Conservation (phyloP, 2,797 vertebrate genomes). For the Catamblyrhynchus diadema region DNA sequence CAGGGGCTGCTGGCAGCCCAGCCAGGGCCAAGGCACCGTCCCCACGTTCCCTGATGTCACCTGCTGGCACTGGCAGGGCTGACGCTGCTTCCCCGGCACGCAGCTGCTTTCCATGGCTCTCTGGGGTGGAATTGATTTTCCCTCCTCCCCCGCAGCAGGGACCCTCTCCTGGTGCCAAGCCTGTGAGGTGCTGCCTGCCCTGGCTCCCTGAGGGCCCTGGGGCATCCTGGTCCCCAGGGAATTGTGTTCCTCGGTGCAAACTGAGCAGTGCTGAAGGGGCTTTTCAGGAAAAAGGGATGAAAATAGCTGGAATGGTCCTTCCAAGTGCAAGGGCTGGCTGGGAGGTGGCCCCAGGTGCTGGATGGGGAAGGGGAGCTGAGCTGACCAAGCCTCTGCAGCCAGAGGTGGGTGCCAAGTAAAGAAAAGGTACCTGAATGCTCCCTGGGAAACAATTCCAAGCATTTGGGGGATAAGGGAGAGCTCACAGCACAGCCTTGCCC, state of each 20-base stretch:
- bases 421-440: neutral
- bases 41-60: conserved; percentile 38
- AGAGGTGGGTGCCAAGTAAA: neutral
- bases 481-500: neutral
- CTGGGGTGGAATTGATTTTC: neutral
- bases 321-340: neutral
- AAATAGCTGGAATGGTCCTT: neutral
- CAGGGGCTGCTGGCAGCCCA: neutral
- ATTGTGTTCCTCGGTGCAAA: neutral
- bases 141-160: neutral
- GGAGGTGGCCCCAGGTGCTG: fast-evolving
- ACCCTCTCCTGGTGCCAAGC: neutral
- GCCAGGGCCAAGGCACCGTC: neutral
- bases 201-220: neutral
- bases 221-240: neutral
- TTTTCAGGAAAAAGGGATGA: neutral
- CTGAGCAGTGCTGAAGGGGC: neutral
- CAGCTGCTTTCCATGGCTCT: conserved; percentile 25
- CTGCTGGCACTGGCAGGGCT: neutral
- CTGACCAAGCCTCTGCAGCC: neutral
- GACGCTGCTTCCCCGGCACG: neutral
- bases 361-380: neutral
- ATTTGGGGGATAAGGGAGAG: fast-evolving
- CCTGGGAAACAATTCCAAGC: neutral
- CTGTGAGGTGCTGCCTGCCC: neutral